Evolutionary conservation across 1,140 invertebrate genomes (phyloP).

Genomic region (Nasonia longicornis): DNA sequence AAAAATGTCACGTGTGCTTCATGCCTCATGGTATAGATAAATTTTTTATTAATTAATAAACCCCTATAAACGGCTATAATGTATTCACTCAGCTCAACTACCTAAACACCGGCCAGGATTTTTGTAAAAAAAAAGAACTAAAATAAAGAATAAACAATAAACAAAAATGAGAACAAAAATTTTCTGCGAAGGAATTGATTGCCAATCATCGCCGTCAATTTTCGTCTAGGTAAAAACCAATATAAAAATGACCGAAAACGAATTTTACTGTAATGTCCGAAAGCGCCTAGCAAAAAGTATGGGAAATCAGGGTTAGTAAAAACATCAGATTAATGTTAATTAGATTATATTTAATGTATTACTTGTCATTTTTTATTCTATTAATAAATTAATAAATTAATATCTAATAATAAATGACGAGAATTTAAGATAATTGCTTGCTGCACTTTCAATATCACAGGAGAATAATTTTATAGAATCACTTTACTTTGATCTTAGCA

Average conservation of each 20-base stretch:
- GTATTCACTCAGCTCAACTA: conserved; percentile 46
- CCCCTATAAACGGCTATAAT: conserved; percentile 44
- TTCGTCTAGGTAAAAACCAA: conserved; percentile 1
- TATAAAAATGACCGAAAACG: background rate
- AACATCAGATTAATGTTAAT: conserved; percentile 43
- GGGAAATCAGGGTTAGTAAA: conserved; percentile 48
- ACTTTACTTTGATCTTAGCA: conserved; percentile 22
- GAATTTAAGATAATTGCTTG: conserved; percentile 42
- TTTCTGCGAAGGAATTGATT: conserved; percentile 40
- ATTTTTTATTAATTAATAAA: conserved; percentile 46
- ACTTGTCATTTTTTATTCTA: conserved; percentile 49
- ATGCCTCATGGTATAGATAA: conserved; percentile 44
- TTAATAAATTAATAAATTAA: conserved; percentile 46
- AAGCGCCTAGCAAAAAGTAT: conserved; percentile 45
- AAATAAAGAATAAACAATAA: conserved; percentile 39
- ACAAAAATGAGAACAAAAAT: conserved; percentile 27
- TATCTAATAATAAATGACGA: conserved; percentile 47
- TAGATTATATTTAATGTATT: conserved; percentile 49
- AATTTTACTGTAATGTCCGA: conserved; percentile 42
- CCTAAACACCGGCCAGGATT: conserved; percentile 37
- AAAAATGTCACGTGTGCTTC: conserved; percentile 47
- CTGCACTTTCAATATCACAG: conserved; percentile 44
- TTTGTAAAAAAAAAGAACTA: conserved; percentile 42
- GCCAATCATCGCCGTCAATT: conserved; percentile 19
- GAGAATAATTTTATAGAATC: conserved; percentile 43